Evolutionary conservation across 2,888 invertebrate species (phyloP).

Genomic region (Tetranychus truncatus): DNA sequence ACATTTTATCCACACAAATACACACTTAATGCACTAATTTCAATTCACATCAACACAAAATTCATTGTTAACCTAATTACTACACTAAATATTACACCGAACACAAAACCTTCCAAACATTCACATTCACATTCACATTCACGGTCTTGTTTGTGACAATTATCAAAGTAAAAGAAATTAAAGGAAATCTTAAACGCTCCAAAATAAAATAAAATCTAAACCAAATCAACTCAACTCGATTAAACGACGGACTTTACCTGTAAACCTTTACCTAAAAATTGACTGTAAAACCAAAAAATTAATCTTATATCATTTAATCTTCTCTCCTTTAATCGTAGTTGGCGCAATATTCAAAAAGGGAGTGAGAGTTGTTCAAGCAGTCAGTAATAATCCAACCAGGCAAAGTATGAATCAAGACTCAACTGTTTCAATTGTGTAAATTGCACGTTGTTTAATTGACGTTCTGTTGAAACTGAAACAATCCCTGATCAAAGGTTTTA

Average conservation of each 20-base stretch:
- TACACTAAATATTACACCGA: too few species aligned
- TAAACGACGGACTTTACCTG: too few species aligned
- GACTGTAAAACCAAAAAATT: not conserved
- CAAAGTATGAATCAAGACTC: conserved; percentile 48
- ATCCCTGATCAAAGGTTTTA: not conserved
- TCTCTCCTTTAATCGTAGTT: conserved; percentile 14
- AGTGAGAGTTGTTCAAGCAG: conserved; percentile 96
- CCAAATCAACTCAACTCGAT: not conserved
- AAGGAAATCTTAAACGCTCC: too few species aligned
- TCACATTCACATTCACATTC: too few species aligned
- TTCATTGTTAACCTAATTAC: too few species aligned
- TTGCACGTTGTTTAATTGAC: not conserved
- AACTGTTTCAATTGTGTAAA: not conserved
- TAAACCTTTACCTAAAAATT: too few species aligned
- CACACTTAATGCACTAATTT: too few species aligned
- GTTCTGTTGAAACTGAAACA: not conserved
- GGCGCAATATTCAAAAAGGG: conserved; percentile 78
- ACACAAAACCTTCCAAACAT: too few species aligned
- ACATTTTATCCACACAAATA: too few species aligned
- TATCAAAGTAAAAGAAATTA: too few species aligned
- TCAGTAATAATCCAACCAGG: conserved; percentile 50
- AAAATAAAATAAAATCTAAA: not conserved
- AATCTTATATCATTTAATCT: not conserved
- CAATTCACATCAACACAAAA: too few species aligned
- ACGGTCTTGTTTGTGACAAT: too few species aligned